Percentiles rank a stretch among this genome's conserved stretches.
These are phyloP conservation scores for Naso thynnoides DNA, from an alignment of 2,797 vertebrate species.

Conservation along the genomic window DNA sequence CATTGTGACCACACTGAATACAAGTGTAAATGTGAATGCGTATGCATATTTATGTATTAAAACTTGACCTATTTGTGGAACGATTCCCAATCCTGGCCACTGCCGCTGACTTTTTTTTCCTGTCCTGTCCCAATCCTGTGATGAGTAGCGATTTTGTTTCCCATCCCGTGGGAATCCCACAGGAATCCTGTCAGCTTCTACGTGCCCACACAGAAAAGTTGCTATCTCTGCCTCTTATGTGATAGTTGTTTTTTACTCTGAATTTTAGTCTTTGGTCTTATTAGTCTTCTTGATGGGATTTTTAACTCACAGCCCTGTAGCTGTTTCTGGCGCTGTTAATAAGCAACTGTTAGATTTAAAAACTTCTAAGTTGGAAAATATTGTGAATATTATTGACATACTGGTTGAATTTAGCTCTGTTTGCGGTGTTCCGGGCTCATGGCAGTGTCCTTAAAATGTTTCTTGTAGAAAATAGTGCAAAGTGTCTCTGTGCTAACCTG, in stretches of 20 bases:
- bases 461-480: background rate
- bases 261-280: background rate
- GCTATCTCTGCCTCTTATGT: background rate
- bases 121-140: too few relatives aligned
- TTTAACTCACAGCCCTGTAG: background rate
- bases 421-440: background rate
- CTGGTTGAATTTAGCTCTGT: background rate
- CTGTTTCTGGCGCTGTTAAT: background rate
- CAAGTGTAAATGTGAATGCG: too few relatives aligned
- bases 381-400: background rate
- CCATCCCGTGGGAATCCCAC: too few relatives aligned
- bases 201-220: background rate
- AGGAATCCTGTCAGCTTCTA: too few relatives aligned
- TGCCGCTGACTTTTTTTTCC: too few relatives aligned
- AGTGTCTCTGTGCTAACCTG: background rate
- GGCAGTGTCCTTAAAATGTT: background rate
- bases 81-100: too few relatives aligned
- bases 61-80: too few relatives aligned
- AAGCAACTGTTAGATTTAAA: background rate
- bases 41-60: too few relatives aligned
- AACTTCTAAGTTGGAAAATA: background rate
- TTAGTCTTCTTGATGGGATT: background rate
- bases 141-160: too few relatives aligned
- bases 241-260: background rate
- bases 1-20: too few relatives aligned